A percentile compares a stretch with the other conserved stretches of the same genome.
phyloP scores from a whole-genome alignment of 23 tunicate species.

The Botrylloides violaceus region DNA sequence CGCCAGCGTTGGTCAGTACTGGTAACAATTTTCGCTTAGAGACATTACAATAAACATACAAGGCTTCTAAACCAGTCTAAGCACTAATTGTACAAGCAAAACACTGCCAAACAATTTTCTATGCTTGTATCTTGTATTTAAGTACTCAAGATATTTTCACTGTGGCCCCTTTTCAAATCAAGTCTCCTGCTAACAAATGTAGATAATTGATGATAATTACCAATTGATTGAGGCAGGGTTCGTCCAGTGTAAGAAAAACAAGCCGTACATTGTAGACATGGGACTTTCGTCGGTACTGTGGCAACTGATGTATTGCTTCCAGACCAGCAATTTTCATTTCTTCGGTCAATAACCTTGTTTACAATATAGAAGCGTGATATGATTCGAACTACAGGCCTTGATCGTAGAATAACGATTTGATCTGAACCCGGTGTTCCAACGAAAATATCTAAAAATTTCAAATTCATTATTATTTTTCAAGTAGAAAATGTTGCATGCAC shows the following conservation, averaged over 20 bases:
- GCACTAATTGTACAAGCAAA: too few relatives aligned
- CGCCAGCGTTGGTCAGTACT: too few relatives aligned
- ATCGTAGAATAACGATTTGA: constrained; percentile 24
- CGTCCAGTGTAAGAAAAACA: constrained; percentile 43
- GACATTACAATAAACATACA: too few relatives aligned
- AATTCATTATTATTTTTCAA: too few relatives aligned
- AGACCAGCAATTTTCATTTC: constrained; percentile 14
- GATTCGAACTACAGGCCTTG: constrained; percentile 59
- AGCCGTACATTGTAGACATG: constrained; percentile 40
- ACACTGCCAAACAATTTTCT: too few relatives aligned
- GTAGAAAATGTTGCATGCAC: too few relatives aligned
- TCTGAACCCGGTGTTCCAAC: constrained; percentile 47
- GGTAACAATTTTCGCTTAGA: too few relatives aligned
- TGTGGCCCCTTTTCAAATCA: too few relatives aligned
- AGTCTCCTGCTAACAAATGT: too few relatives aligned
- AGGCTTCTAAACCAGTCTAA: too few relatives aligned
- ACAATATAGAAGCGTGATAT: neutral
- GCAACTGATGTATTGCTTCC: neutral
- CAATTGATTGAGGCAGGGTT: constrained; percentile 4
- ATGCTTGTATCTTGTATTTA: too few relatives aligned
- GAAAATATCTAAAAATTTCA: constrained; percentile 33
- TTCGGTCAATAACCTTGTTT: constrained; percentile 10
- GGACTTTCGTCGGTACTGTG: neutral
- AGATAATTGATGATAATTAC: constrained; percentile 18
- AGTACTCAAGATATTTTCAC: too few relatives aligned